These are phyloP conservation scores for Drosophila pseudotakahashii DNA, from an alignment of 2,888 invertebrate genomes.

Conservation along the genomic window DNA sequence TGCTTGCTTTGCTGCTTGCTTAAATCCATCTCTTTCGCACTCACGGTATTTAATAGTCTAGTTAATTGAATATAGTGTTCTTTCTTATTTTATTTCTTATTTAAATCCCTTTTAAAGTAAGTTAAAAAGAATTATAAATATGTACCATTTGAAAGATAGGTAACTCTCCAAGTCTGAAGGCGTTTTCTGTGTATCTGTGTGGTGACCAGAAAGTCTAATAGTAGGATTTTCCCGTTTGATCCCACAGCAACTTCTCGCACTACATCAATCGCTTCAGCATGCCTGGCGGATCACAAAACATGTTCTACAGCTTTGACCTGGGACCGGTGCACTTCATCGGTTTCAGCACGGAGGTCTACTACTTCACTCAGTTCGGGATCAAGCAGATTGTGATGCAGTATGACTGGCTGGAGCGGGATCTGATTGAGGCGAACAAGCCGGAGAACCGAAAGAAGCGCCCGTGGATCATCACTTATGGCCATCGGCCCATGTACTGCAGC, in stretches of 20 bases:
- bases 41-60: too few species aligned
- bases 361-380: slow-evolving; percentile 94
- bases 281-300: slow-evolving; percentile 90
- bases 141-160: too few species aligned
- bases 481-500: slow-evolving; percentile 96
- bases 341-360: slow-evolving; percentile 97
- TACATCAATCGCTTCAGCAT: slow-evolving; percentile 96
- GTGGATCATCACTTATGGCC: slow-evolving; percentile 93
- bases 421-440: slow-evolving; percentile 89
- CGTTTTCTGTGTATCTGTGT: background rate
- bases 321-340: slow-evolving; percentile 96
- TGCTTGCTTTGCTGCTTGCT: too few species aligned
- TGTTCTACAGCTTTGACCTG: slow-evolving; percentile 94
- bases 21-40: too few species aligned
- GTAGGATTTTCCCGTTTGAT: background rate
- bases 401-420: slow-evolving; percentile 93
- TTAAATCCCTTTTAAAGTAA: too few species aligned
- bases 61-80: too few species aligned
- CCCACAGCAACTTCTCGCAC: slow-evolving; percentile 95
- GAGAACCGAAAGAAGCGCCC: slow-evolving; percentile 90
- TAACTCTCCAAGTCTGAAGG: background rate
- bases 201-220: background rate
- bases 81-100: too few species aligned
- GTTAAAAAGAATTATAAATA: too few species aligned
- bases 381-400: slow-evolving; percentile 92